Percentiles rank a stretch among this genome's conserved stretches.
These are phyloP conservation scores for Loris lydekkerianus DNA, from an alignment of 2,797 vertebrate genomes.

Conservation along the genomic window DNA sequence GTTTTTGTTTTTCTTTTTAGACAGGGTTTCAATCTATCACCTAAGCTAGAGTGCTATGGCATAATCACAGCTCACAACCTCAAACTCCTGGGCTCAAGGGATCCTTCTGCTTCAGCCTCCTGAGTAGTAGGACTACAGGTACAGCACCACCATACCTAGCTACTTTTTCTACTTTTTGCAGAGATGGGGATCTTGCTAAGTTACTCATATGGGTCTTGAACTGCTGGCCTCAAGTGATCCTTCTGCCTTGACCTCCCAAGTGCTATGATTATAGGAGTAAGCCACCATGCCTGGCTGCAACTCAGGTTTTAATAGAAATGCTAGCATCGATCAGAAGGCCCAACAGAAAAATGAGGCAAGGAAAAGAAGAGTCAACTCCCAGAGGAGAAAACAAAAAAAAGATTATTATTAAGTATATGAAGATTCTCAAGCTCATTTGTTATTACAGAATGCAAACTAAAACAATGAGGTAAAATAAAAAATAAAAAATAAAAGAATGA, in stretches of 20 bases:
- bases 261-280: not conserved
- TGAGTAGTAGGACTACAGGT: not conserved
- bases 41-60: not conserved
- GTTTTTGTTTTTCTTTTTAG: not conserved
- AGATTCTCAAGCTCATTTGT: constrained; percentile 50
- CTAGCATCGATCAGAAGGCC: not conserved
- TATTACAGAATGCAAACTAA: constrained; percentile 57
- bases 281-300: not conserved
- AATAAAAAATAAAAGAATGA: not conserved
- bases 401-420: not conserved
- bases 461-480: not conserved
- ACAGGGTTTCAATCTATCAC: not conserved
- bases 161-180: not conserved
- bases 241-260: not conserved
- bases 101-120: not conserved
- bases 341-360: constrained; percentile 34
- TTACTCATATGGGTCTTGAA: not conserved
- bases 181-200: not conserved
- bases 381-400: constrained; percentile 19
- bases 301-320: constrained; percentile 13
- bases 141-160: not conserved
- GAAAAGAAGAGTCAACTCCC: constrained; percentile 21
- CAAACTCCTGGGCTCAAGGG: not conserved
- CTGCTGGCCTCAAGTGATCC: not conserved
- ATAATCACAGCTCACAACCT: not conserved